Percentiles rank a stretch among this genome's conserved stretches.
phyloP scores from a whole-genome alignment of 2,888 invertebrate species.

The Leucoptera coffeella region DNA sequence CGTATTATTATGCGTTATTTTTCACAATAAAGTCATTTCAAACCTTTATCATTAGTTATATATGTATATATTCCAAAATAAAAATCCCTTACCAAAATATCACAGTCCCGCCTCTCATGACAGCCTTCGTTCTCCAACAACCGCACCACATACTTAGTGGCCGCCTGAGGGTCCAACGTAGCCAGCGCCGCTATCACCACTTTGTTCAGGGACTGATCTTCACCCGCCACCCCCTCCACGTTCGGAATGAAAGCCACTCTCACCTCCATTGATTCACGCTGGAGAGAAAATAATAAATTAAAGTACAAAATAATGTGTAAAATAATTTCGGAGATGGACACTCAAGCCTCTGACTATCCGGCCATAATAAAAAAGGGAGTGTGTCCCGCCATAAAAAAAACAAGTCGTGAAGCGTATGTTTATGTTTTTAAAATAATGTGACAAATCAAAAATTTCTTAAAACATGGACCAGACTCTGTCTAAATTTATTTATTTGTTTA shows the following conservation, averaged over 20 bases:
- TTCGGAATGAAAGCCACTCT: conserved; percentile 71
- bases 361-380: too few relatives aligned
- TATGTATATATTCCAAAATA: conserved; percentile 1
- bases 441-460: too few relatives aligned
- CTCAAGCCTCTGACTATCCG: too few relatives aligned
- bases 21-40: too few relatives aligned
- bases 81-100: conserved; percentile 45
- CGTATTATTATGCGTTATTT: too few relatives aligned
- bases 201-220: conserved; percentile 59
- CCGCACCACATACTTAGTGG: conserved; percentile 52
- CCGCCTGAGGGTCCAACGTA: conserved; percentile 50
- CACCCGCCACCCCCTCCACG: conserved; percentile 33
- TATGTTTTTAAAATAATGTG: too few relatives aligned
- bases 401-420: too few relatives aligned
- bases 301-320: too few relatives aligned
- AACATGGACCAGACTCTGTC: neutral
- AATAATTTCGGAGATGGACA: too few relatives aligned
- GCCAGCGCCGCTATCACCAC: conserved; percentile 63
- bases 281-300: conserved; percentile 5
- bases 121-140: conserved; percentile 53
- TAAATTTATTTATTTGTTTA: neutral
- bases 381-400: too few relatives aligned
- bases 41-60: too few relatives aligned
- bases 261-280: conserved; percentile 63
- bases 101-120: conserved; percentile 41